A percentile compares a stretch with the other conserved stretches of the same genome.
These are phyloP conservation scores for Scortum barcoo DNA, from an alignment of 2,113 vertebrate genomes.

Conservation along the genomic window DNA sequence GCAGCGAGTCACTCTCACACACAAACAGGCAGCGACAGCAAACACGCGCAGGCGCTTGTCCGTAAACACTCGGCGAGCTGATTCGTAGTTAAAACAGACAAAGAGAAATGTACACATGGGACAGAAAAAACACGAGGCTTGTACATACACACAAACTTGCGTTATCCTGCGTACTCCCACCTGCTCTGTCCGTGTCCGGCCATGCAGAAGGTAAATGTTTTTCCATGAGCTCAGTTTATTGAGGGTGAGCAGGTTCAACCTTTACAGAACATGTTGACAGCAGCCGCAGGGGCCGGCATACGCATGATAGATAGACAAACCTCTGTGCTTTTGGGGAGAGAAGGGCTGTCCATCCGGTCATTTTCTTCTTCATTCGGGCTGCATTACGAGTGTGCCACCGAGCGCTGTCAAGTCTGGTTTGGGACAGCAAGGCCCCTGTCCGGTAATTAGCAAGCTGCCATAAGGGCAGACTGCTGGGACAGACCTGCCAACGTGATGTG, in stretches of 20 bases:
- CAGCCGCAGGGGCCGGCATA: constrained; percentile 14
- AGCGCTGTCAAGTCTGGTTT: constrained; percentile 45
- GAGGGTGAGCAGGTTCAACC: constrained; percentile 44
- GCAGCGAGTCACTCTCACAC: constrained; percentile 54
- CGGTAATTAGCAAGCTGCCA: constrained; percentile 56
- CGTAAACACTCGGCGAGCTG: constrained; percentile 1
- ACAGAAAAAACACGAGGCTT: background rate
- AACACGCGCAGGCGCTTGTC: constrained; percentile 5
- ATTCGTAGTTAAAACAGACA: background rate
- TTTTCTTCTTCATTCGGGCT: constrained; percentile 35
- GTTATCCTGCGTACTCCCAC: background rate
- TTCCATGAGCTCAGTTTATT: constrained; percentile 32
- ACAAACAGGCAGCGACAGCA: background rate
- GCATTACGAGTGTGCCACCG: background rate
- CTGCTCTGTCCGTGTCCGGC: constrained; percentile 23
- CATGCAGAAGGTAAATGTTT: constrained; percentile 44
- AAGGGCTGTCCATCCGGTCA: background rate
- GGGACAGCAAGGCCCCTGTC: constrained; percentile 8
- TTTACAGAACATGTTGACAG: constrained; percentile 33
- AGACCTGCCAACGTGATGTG: constrained; percentile 26
- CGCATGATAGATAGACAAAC: constrained; percentile 29
- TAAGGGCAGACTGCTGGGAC: background rate
- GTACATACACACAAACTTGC: background rate
- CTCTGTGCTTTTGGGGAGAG: constrained; percentile 23
- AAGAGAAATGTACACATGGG: background rate